Base-by-base conservation (phyloP, 2,113 vertebrate genomes). In the Ptilorrhoa leucosticta region DNA sequence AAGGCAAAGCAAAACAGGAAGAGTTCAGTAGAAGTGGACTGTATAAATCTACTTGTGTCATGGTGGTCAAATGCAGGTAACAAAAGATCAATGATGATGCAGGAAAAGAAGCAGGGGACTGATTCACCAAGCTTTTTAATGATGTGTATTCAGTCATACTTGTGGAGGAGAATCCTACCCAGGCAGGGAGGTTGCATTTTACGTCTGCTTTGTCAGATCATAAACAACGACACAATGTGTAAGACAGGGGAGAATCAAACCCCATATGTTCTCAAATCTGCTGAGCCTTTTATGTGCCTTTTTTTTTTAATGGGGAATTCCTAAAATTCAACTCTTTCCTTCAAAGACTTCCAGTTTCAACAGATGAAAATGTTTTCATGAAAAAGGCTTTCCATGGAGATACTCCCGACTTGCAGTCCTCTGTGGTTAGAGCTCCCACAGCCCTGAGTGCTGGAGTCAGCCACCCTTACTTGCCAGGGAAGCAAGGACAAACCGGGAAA, bases 181-280 rank as follows among this genome's bases (percentile, higher is more conserved):
- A 84, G 57, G 78, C 65, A 85, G 65, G 5, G 27, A 89, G 73
- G 65, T 14, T 93, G 65, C 69, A 45, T 88, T 90, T 95, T 83
- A 81, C n/a, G 10, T 94, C 88, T 85, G 56, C 71, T 65, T 93
- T 94, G 86, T 66, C 71, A 92, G 68, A 94, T 58, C 3, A 2
- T 90, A 95, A 92, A 89, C 84, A 97, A 89, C 0, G 0, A 42
- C 61, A 82, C 57, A 85, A 93, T 0, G 66, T 89, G 89, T 64
- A 95, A 96, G 87, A 94, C 91, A 95, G 81, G 21, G 53, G 40
- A 89, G 89, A 93, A 87, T 76, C 61, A 93, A 89, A 71, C 26
- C 53, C 83, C 87, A 71, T 94, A 82, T 96, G 94, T 61, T 97
- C 78, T 94, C 66, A 94, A 85, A 95, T 82, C 87, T 94, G 89